A percentile compares a stretch with the other conserved stretches of the same genome.
Evolutionary conservation across 2,797 vertebrate species (phyloP).

Genomic region (Tadarida brasiliensis): DNA sequence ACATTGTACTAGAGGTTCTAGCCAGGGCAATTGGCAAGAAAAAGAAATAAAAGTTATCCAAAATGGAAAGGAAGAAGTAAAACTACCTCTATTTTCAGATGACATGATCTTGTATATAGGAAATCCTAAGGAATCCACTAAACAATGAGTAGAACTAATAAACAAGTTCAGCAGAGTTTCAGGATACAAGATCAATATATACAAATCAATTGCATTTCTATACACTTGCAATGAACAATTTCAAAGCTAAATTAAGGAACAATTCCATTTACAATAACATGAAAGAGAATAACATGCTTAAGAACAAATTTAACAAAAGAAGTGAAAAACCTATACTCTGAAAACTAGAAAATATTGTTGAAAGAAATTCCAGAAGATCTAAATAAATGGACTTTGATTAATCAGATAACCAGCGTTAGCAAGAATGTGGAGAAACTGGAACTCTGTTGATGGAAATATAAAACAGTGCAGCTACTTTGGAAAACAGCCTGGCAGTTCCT

Average conservation of each 20-base stretch:
- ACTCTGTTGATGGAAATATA: constrained; percentile 12
- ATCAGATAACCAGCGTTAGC: background rate
- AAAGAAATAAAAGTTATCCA: too few relatives aligned
- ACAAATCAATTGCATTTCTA: background rate
- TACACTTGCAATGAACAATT: background rate
- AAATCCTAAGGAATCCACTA: background rate
- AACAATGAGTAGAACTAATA: background rate
- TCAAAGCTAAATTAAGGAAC: constrained; percentile 41
- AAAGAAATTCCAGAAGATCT: constrained; percentile 22
- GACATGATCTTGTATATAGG: background rate
- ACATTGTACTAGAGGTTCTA: too few relatives aligned
- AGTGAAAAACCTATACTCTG: background rate
- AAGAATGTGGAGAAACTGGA: constrained; percentile 33
- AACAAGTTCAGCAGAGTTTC: background rate
- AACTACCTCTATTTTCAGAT: too few relatives aligned
- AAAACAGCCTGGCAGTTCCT: background rate
- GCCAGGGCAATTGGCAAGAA: too few relatives aligned
- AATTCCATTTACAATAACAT: background rate
- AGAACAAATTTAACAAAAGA: background rate
- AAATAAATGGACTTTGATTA: constrained; percentile 9
- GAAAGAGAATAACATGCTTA: constrained; percentile 29
- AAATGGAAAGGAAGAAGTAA: too few relatives aligned
- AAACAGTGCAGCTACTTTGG: constrained; percentile 10
- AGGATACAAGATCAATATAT: background rate
- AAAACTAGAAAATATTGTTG: background rate